A percentile compares a stretch with the other conserved stretches of the same genome.
Evolutionary conservation across 2,888 invertebrate species (phyloP).

Genomic region (Nephrotoma flavescens): DNA sequence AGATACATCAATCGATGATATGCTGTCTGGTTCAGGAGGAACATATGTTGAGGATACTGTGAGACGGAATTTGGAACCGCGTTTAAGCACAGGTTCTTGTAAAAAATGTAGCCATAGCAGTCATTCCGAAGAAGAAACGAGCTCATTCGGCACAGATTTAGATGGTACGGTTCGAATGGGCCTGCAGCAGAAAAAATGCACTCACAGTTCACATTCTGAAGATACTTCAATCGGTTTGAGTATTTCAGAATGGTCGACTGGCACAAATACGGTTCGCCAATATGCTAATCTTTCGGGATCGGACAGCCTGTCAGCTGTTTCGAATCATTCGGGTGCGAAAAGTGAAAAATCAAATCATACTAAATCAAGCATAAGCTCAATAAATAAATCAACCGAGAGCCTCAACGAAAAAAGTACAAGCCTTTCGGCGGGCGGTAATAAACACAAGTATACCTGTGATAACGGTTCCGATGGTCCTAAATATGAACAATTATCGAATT

Average conservation of each 20-base stretch:
- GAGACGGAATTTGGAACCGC: slow-evolving; percentile 28
- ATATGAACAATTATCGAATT: slow-evolving; percentile 46
- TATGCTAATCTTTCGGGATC: slow-evolving; percentile 61
- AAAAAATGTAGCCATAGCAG: slow-evolving; percentile 54
- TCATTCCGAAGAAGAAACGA: slow-evolving; percentile 59
- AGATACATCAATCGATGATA: slow-evolving; percentile 47
- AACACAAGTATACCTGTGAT: slow-evolving; percentile 29
- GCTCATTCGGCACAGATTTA: slow-evolving; percentile 60
- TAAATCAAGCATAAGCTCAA: slow-evolving; percentile 40
- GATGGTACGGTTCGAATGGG: slow-evolving; percentile 72
- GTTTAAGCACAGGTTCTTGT: slow-evolving; percentile 39
- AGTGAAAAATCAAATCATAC: slow-evolving; percentile 45
- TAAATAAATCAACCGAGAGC: slow-evolving; percentile 41
- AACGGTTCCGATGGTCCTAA: slow-evolving; percentile 32
- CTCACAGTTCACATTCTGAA: slow-evolving; percentile 71
- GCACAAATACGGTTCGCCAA: slow-evolving; percentile 69
- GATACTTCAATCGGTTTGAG: slow-evolving; percentile 76
- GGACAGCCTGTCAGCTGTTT: slow-evolving; percentile 40
- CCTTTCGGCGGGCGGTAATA: slow-evolving; percentile 23
- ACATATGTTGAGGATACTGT: slow-evolving; percentile 43
- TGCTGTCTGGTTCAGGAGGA: slow-evolving; percentile 35
- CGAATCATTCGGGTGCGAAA: slow-evolving; percentile 41
- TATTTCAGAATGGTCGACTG: slow-evolving; percentile 78
- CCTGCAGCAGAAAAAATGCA: slow-evolving; percentile 64
- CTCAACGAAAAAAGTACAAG: slow-evolving; percentile 30